Percentiles rank a stretch among this genome's conserved stretches.
phyloP scores from a whole-genome alignment of 35 echinoderm and acorn worm species.

The Hemicentrotus pulcherrimus region DNA sequence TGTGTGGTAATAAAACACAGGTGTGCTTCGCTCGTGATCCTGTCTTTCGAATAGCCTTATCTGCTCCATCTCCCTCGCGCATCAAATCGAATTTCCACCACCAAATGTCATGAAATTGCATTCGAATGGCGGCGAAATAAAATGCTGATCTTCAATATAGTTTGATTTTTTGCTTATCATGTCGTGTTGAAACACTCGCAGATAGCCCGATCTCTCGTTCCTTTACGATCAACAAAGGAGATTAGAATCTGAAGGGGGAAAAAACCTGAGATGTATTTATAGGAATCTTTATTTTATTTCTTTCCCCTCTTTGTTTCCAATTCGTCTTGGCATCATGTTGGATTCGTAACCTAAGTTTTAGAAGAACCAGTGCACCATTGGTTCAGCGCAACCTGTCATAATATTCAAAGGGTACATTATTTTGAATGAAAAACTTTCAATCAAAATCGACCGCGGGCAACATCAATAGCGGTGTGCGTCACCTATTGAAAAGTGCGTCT shows the following conservation, averaged over 20 bases:
- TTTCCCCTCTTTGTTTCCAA: slow-evolving; percentile 1
- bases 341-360: not conserved
- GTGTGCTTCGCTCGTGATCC: slow-evolving; percentile 5
- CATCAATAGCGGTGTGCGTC: too few species aligned
- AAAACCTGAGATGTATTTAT: not conserved
- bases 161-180: not conserved
- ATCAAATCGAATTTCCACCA: slow-evolving; percentile 35
- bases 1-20: slow-evolving; percentile 30
- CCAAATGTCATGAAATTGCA: slow-evolving; percentile 32
- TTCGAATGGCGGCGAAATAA: slow-evolving; percentile 1
- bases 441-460: too few species aligned
- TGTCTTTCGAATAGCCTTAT: not conserved
- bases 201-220: not conserved
- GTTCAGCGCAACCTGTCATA: not conserved
- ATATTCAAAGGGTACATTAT: not conserved
- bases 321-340: not conserved
- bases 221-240: not conserved
- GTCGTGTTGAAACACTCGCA: not conserved
- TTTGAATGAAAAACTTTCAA: too few species aligned
- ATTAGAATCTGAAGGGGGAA: not conserved
- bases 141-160: not conserved
- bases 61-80: not conserved
- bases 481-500: too few species aligned
- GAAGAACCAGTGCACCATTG: not conserved
- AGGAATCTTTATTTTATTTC: not conserved